phyloP scores from a whole-genome alignment of 2,113 vertebrate genomes.

The Chloropsis hardwickii region DNA sequence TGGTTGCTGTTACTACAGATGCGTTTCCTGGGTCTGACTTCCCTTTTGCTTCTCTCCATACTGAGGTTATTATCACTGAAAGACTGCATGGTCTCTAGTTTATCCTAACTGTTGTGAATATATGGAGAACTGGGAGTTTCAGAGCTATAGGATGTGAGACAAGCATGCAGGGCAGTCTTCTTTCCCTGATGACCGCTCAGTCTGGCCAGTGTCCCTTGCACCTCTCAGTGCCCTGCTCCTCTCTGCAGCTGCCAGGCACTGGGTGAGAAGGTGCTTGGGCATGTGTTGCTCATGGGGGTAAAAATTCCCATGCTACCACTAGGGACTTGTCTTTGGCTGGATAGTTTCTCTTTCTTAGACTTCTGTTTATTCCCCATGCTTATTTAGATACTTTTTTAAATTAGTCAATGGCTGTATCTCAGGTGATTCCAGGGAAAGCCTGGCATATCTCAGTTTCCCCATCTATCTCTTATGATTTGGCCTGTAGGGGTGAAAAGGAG shows the following conservation, averaged over 20 bases:
- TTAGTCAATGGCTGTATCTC: neutral
- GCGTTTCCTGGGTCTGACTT: neutral
- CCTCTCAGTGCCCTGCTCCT: neutral
- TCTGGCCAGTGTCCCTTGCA: neutral
- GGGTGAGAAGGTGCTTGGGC: neutral
- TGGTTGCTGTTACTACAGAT: neutral
- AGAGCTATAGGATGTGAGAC: neutral
- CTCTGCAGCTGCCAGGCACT: accelerated
- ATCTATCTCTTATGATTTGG: neutral
- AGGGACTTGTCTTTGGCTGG: neutral
- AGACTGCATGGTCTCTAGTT: neutral
- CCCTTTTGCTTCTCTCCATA: neutral
- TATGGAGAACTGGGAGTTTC: neutral
- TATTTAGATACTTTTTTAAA: neutral
- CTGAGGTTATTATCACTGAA: neutral
- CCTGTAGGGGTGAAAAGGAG: neutral
- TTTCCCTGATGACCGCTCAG: neutral
- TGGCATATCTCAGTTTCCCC: neutral
- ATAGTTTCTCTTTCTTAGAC: neutral
- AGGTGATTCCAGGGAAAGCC: neutral
- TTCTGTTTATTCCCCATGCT: neutral
- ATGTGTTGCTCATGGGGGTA: neutral
- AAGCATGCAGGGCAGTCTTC: neutral
- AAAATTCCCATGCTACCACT: neutral
- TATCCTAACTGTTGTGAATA: neutral